Percentiles rank a stretch among this genome's conserved stretches.
phyloP scores from a whole-genome alignment of 1,140 invertebrate genomes.

The Rhynchophorus ferrugineus region DNA sequence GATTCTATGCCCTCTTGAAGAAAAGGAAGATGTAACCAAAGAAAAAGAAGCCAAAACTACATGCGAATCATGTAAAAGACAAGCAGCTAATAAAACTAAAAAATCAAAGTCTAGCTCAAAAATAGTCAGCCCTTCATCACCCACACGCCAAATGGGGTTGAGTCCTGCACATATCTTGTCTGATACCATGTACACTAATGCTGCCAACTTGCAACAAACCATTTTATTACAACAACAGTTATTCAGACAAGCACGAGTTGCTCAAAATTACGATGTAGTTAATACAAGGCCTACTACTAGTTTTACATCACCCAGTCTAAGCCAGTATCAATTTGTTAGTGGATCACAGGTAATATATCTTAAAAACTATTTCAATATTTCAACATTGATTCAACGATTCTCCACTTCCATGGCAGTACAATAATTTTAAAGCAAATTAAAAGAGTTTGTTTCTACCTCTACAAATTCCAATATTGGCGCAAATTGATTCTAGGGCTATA shows the following conservation, averaged over 20 bases:
- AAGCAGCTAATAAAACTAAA: slow-evolving; percentile 26
- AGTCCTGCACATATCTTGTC: slow-evolving; percentile 35
- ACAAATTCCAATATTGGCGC: no score
- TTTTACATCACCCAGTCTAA: slow-evolving; percentile 50
- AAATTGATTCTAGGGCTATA: no score
- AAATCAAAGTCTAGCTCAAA: slow-evolving; percentile 29
- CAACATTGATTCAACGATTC: no score
- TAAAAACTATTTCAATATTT: no score
- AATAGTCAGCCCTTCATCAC: slow-evolving; percentile 32
- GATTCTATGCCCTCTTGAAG: slow-evolving; percentile 41
- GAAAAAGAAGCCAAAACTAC: slow-evolving; percentile 24
- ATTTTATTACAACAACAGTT: slow-evolving; percentile 65
- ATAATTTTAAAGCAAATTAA: no score
- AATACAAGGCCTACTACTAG: slow-evolving; percentile 36
- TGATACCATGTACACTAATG: slow-evolving; percentile 66
- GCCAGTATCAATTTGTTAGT: slow-evolving; percentile 44
- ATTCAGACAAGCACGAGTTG: slow-evolving; percentile 50
- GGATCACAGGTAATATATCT: slow-evolving; percentile 30
- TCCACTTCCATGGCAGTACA: no score
- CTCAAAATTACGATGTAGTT: slow-evolving; percentile 34
- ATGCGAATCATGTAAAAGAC: slow-evolving; percentile 29
- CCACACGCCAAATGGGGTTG: slow-evolving; percentile 27
- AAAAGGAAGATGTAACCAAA: slow-evolving; percentile 28
- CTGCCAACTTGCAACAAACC: slow-evolving; percentile 63
- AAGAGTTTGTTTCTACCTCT: no score